These are phyloP conservation scores for Phrynosoma platyrhinos DNA, from an alignment of 2,113 vertebrate genomes.

Conservation along the genomic window DNA sequence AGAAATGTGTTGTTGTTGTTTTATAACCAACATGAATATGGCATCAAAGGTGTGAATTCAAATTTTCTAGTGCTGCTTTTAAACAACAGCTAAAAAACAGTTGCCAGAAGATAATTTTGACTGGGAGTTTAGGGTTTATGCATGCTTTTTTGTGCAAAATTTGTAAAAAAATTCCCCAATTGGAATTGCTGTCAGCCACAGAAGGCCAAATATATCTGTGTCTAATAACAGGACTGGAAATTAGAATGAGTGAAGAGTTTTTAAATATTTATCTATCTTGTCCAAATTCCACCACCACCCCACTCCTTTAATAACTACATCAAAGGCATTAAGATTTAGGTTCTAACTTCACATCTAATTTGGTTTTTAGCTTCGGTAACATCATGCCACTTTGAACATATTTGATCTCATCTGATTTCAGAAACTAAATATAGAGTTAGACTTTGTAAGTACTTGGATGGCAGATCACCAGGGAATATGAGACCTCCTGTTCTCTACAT, in stretches of 20 bases:
- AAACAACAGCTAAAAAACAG: neutral
- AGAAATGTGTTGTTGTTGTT: neutral
- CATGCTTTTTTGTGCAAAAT: neutral
- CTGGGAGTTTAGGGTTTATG: neutral
- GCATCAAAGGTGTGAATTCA: neutral
- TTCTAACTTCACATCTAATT: neutral
- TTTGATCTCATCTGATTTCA: no score
- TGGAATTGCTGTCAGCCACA: neutral
- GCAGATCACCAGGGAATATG: no score
- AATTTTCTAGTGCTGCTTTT: neutral
- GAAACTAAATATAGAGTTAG: no score
- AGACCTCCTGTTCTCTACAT: no score
- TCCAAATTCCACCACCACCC: neutral
- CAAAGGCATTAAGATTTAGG: no score
- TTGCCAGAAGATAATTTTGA: neutral
- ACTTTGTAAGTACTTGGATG: no score
- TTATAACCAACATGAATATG: neutral
- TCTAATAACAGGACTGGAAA: neutral
- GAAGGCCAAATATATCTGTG: neutral
- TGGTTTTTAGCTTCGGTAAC: neutral
- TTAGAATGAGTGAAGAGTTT: neutral
- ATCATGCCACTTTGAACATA: no score
- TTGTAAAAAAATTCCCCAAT: neutral
- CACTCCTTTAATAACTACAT: neutral
- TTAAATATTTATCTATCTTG: neutral